phyloP scores from a whole-genome alignment of 2,888 invertebrate genomes.

The Pterostichus niger region DNA sequence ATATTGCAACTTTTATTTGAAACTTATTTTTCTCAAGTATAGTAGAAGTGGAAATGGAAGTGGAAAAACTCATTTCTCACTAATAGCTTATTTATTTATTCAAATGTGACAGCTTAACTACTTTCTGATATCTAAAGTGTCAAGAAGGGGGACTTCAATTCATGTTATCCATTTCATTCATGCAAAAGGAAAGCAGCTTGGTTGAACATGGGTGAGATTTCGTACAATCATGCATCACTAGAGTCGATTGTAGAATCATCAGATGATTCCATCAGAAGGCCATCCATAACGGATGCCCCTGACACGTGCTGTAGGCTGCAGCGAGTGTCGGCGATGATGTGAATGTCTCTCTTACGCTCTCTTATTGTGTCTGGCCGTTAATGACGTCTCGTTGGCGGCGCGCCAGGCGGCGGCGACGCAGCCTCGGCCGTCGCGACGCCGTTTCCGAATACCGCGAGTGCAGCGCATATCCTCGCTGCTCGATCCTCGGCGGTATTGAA shows the following conservation, averaged over 20 bases:
- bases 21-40: too few relatives aligned
- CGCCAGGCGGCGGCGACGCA: constrained; percentile 56
- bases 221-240: too few relatives aligned
- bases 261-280: background rate
- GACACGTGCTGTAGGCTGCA: constrained; percentile 1
- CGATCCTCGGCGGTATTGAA: background rate
- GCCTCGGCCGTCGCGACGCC: constrained; percentile 44
- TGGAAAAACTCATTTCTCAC: too few relatives aligned
- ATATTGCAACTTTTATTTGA: too few relatives aligned
- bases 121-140: too few relatives aligned
- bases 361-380: constrained; percentile 66
- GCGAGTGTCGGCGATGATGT: constrained; percentile 34
- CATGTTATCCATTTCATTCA: too few relatives aligned
- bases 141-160: too few relatives aligned
- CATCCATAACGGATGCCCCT: constrained; percentile 4
- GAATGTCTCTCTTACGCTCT: constrained; percentile 58
- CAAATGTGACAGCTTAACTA: too few relatives aligned
- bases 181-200: background rate
- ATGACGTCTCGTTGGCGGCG: constrained; percentile 64
- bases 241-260: too few relatives aligned
- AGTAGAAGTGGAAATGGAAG: too few relatives aligned
- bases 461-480: constrained; percentile 25
- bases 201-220: background rate
- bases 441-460: constrained; percentile 62
- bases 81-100: too few relatives aligned